A percentile compares a stretch with the other conserved stretches of the same genome.
Conservation (phyloP, 2,113 vertebrate species). For the Myotis brandtii region DNA sequence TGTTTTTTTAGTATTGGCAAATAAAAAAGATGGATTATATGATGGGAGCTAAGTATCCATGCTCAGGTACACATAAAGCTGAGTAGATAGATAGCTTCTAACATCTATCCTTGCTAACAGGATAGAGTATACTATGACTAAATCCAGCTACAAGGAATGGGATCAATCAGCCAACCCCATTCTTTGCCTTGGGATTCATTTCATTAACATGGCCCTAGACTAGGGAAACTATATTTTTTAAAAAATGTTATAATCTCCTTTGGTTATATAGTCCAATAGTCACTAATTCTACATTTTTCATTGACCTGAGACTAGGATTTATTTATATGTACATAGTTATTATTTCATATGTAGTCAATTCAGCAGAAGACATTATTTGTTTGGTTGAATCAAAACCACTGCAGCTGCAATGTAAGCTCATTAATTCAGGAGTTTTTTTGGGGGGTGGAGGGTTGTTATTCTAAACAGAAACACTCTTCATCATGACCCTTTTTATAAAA, state of each 20-base stretch:
- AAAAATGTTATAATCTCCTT: not conserved
- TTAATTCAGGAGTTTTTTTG: not conserved
- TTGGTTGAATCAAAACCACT: not conserved
- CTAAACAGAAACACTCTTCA: constrained; percentile 24
- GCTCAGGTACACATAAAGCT: not conserved
- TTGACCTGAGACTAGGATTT: not conserved
- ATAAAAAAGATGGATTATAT: not conserved
- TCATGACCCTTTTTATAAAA: not conserved
- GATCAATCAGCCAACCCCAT: not conserved
- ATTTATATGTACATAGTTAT: not conserved
- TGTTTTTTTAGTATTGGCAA: not conserved
- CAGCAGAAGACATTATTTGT: not conserved
- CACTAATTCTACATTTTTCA: not conserved
- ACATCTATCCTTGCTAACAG: not conserved
- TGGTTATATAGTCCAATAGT: not conserved
- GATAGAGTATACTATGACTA: not conserved
- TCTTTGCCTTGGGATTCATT: not conserved
- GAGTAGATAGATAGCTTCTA: not conserved
- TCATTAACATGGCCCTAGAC: not conserved
- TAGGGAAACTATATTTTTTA: not conserved
- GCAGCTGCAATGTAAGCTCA: not conserved
- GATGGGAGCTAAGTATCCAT: not conserved
- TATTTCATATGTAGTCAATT: not conserved
- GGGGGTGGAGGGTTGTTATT: not conserved
- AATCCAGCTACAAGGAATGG: not conserved